Evolutionary conservation across 1,140 invertebrate genomes (phyloP), one percentile per base, ranked within the genome.

Genomic region (Anastrepha obliqua): DNA sequence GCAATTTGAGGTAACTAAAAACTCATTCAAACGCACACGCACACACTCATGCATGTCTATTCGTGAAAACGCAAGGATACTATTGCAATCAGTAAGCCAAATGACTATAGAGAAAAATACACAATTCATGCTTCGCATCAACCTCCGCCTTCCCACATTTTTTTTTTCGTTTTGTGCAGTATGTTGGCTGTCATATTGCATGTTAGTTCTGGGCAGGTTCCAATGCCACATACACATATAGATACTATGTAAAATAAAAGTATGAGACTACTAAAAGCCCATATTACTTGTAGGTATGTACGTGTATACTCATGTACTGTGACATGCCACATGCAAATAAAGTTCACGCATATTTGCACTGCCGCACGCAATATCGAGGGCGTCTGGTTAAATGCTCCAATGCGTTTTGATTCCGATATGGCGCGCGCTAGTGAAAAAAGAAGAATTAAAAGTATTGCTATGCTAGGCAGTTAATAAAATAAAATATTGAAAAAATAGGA

Each of bases 321-420:
- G 47, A 47, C 74, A 81, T 81, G 51, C 74, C 47, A 81, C 74
- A 81, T 81, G 47, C 47, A 81, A 81, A 81, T 81, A 81, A 81
- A 81, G 29, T 58, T 81, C 51, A 81, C 44, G 74, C 74, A 81
- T 81, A 81, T 81, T 81, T 81, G 74, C 74, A 81, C 47, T 81
- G 74, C 51, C 15, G 74, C 74, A 81, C 47, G 74, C 74, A 81
- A 81, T 81, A 81, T 81, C 47, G 74, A 81, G 42, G 44, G 47
- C 47, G 20, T 47, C 74, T 81, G 51, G 74, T 13, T 29, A 8
- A 81, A 81, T n/a, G 47, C 47, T 81, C 55, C 74, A 81, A 20
- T 81, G 74, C 74, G 74, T 58, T 81, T 81, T 55, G 74, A n/a
- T 55, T 81, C 5, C 74, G 74, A 8, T 55, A 20, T 55, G 6